Percentiles rank a stretch among this genome's conserved stretches.
phyloP scores from a whole-genome alignment of 1,140 invertebrate species.

The Zaprionus inermis region DNA sequence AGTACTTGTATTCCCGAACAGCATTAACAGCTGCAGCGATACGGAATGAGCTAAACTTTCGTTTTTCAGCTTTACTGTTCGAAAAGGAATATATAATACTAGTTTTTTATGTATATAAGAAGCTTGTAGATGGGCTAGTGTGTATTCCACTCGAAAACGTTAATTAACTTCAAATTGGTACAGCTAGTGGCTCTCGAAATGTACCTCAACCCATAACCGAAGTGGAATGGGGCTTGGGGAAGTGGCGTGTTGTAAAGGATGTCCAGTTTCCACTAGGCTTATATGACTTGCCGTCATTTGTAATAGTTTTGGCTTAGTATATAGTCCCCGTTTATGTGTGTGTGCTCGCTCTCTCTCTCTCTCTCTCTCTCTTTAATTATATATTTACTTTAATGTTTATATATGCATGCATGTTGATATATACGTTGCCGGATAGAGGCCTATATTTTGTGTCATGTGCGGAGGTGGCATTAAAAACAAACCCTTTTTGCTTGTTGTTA shows the following conservation, averaged over 20 bases:
- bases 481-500: constrained; percentile 80
- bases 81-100: background rate
- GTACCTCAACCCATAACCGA: background rate
- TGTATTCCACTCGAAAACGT: constrained; percentile 24
- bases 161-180: constrained; percentile 27
- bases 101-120: background rate
- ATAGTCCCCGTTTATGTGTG: background rate
- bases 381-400: constrained; percentile 23
- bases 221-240: background rate
- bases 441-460: constrained; percentile 43
- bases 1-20: background rate
- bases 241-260: background rate
- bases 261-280: constrained; percentile 3
- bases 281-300: constrained; percentile 50
- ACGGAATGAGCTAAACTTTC: too few relatives aligned
- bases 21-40: background rate
- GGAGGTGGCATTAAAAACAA: constrained; percentile 69
- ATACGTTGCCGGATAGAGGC: constrained; percentile 53
- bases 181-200: constrained; percentile 16
- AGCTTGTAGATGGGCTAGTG: background rate
- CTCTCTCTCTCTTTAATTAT: constrained; percentile 23
- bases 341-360: too few relatives aligned
- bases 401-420: constrained; percentile 22
- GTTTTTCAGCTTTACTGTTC: background rate
- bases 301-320: constrained; percentile 38